A percentile compares a stretch with the other conserved stretches of the same genome.
These are phyloP conservation scores for Dicrurus megarhynchus DNA, from an alignment of 2,113 vertebrate genomes.

Conservation along the genomic window DNA sequence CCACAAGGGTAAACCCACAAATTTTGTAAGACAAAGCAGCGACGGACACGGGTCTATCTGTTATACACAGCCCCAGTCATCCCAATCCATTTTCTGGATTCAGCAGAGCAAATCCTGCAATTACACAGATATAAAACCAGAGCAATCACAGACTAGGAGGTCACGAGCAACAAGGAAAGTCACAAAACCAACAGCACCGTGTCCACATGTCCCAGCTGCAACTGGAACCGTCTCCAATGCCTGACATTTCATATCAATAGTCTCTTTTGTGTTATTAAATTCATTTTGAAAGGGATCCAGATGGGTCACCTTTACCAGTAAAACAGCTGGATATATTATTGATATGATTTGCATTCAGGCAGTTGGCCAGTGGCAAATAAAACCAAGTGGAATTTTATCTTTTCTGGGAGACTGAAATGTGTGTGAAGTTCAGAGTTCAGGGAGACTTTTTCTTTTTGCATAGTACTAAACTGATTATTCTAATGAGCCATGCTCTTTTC, in stretches of 20 bases:
- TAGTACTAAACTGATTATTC: not conserved
- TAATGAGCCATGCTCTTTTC: not conserved
- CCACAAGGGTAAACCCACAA: not conserved
- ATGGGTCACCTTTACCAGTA: not conserved
- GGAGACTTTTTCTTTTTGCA: not conserved
- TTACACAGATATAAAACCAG: not conserved
- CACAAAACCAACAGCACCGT: not conserved
- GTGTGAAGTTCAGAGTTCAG: not conserved
- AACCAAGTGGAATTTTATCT: not conserved
- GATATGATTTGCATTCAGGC: not conserved
- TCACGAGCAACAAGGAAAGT: not conserved
- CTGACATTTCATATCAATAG: not conserved
- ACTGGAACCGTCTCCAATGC: not conserved
- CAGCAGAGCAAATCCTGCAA: not conserved
- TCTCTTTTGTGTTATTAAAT: not conserved
- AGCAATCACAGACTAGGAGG: not conserved
- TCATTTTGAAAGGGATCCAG: not conserved
- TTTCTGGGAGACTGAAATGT: not conserved
- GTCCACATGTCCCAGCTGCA: fast-evolving
- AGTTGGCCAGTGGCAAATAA: not conserved
- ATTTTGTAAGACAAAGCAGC: not conserved
- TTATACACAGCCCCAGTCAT: not conserved
- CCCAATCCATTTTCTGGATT: not conserved
- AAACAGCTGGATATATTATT: not conserved
- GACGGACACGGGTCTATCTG: not conserved